Percentiles rank a stretch among this genome's conserved stretches.
phyloP scores from a whole-genome alignment of 2,113 vertebrate genomes.

The Rhinopomastus cyanomelas region DNA sequence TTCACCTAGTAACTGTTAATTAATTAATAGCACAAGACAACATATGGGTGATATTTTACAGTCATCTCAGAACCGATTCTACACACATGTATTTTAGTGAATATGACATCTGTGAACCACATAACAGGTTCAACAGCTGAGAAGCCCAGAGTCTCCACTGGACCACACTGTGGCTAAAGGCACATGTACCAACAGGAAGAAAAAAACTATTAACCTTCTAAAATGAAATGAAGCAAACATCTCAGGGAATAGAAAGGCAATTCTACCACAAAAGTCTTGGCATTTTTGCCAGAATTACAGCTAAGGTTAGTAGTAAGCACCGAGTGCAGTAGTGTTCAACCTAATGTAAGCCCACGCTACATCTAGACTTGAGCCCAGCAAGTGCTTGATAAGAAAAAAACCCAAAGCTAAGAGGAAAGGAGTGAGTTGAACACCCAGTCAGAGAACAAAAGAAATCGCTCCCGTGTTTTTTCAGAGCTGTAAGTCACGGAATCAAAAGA shows the following conservation, averaged over 20 bases:
- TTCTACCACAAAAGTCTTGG: neutral
- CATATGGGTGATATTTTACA: neutral
- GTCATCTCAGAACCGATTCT: too few species aligned
- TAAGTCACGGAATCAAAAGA: neutral
- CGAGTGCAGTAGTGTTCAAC: accelerated
- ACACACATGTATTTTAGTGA: neutral
- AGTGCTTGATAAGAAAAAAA: neutral
- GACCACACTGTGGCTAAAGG: neutral
- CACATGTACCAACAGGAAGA: neutral
- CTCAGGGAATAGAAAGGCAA: neutral
- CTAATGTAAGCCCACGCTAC: accelerated
- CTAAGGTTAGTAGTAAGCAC: neutral
- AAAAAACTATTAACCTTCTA: neutral
- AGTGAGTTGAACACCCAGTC: neutral
- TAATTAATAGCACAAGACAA: neutral
- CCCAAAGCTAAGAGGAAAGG: neutral
- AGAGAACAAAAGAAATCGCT: neutral
- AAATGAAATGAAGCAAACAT: neutral
- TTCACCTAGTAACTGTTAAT: neutral
- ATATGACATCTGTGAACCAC: neutral
- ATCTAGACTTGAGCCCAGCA: neutral
- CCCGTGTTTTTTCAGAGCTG: accelerated
- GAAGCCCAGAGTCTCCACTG: neutral
- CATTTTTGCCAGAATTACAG: neutral
- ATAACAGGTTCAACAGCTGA: neutral